Evolutionary conservation across 2,888 invertebrate species (phyloP).

Genomic region (Calliopum simillimum): DNA sequence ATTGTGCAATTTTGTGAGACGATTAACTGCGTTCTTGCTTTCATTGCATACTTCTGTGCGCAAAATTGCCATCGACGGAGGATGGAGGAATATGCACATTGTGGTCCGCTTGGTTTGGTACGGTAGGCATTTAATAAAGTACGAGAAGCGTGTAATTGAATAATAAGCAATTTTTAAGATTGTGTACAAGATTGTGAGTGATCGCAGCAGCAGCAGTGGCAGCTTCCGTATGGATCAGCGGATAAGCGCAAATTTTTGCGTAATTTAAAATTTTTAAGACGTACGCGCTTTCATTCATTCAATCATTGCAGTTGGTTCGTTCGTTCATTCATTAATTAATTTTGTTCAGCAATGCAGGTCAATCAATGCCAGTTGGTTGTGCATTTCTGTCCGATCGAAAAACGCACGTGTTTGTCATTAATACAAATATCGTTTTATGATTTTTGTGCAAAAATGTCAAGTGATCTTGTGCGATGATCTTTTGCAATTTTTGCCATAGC

Average conservation of each 20-base stretch:
- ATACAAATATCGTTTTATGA: conserved; percentile 9
- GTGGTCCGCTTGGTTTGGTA: too few species aligned
- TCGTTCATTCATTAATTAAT: conserved; percentile 25
- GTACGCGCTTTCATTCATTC: conserved; percentile 30
- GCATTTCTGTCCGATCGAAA: not conserved
- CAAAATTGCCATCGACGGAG: not conserved
- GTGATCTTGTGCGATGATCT: not conserved
- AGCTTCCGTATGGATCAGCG: not conserved
- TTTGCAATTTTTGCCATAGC: not conserved
- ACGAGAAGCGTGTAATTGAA: conserved; percentile 30
- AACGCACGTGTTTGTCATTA: conserved; percentile 27
- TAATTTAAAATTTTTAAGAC: conserved; percentile 21
- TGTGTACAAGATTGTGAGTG: conserved; percentile 7
- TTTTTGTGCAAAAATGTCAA: not conserved
- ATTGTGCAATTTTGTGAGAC: conserved; percentile 22
- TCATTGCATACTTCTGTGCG: conserved; percentile 15
- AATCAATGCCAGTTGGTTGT: conserved; percentile 19
- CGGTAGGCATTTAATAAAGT: conserved; percentile 4
- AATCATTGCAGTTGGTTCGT: not conserved
- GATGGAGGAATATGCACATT: too few species aligned
- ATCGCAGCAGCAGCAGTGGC: not conserved
- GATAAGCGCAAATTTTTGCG: conserved; percentile 11
- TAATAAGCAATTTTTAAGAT: conserved; percentile 28
- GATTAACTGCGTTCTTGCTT: not conserved
- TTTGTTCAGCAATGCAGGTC: conserved; percentile 21